Evolutionary conservation across 2,888 invertebrate species (phyloP).

Genomic region (Deilephila elpenor): DNA sequence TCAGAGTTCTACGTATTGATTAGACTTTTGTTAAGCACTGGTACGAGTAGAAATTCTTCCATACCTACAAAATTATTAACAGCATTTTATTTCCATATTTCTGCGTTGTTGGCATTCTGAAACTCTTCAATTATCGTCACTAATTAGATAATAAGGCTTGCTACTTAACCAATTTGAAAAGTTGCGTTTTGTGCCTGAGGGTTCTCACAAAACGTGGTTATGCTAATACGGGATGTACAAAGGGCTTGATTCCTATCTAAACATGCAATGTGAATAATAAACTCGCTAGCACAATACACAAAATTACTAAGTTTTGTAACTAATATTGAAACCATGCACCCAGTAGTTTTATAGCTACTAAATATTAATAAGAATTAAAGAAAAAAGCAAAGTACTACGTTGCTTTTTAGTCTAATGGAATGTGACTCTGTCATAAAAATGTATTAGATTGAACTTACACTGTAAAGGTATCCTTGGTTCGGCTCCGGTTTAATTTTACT

Average conservation of each 20-base stretch:
- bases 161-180: conserved; percentile 53
- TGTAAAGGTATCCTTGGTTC: conserved; percentile 23
- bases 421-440: conserved; percentile 17
- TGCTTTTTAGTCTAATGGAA: conserved; percentile 28
- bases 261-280: conserved; percentile 43
- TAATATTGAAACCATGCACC: conserved; percentile 52
- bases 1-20: not conserved
- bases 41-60: conserved; percentile 3
- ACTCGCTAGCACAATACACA: conserved; percentile 49
- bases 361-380: conserved; percentile 12
- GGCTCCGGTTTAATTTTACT: conserved; percentile 21
- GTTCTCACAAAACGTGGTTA: conserved; percentile 40
- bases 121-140: conserved; percentile 33
- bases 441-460: conserved; percentile 21
- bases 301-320: conserved; percentile 40
- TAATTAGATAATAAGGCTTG: conserved; percentile 54
- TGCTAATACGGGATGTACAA: conserved; percentile 48
- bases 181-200: conserved; percentile 42
- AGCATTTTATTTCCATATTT: conserved; percentile 6
- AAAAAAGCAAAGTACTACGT: conserved; percentile 22
- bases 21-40: conserved; percentile 17
- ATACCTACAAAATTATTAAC: conserved; percentile 15
- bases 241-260: conserved; percentile 39
- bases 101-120: conserved; percentile 30
- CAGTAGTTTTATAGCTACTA: conserved; percentile 19